A percentile compares a stretch with the other conserved stretches of the same genome.
These are phyloP conservation scores for Crematogaster levior DNA, from an alignment of 2,888 invertebrate species.

Conservation along the genomic window DNA sequence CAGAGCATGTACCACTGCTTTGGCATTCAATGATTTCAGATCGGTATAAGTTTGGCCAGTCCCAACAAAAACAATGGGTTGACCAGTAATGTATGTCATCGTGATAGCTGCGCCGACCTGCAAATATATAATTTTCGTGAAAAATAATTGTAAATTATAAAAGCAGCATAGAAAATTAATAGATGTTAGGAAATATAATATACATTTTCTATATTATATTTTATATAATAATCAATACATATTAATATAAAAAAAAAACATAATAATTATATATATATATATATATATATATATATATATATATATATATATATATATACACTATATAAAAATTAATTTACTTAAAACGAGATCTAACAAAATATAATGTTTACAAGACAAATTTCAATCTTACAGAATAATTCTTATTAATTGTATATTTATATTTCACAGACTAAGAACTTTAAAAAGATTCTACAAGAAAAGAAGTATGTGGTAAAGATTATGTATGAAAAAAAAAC, in stretches of 20 bases:
- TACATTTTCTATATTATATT: background rate
- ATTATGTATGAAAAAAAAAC: conserved; percentile 41
- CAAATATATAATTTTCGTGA: conserved; percentile 56
- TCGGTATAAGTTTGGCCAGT: conserved; percentile 99
- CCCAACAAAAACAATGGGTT: conserved; percentile 99
- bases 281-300: too few relatives aligned
- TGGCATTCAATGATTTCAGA: conserved; percentile 97
- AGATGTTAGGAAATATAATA: background rate
- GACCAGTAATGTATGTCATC: conserved; percentile 99
- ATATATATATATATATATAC: too few relatives aligned
- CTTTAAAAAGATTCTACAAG: background rate
- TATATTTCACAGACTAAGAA: background rate
- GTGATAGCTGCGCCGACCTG: conserved; percentile 99
- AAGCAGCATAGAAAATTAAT: background rate
- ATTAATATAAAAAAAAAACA: too few relatives aligned
- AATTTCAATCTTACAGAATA: background rate
- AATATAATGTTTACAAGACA: background rate
- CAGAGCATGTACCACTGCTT: conserved; percentile 97
- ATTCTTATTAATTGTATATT: background rate
- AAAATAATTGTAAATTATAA: background rate
- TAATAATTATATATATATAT: too few relatives aligned
- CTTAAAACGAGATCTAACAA: too few relatives aligned
- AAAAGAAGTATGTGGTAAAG: background rate
- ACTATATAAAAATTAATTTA: too few relatives aligned
- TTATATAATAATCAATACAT: background rate